phyloP scores from a whole-genome alignment of 2,113 vertebrate species.

The Paradoxurus hermaphroditus region DNA sequence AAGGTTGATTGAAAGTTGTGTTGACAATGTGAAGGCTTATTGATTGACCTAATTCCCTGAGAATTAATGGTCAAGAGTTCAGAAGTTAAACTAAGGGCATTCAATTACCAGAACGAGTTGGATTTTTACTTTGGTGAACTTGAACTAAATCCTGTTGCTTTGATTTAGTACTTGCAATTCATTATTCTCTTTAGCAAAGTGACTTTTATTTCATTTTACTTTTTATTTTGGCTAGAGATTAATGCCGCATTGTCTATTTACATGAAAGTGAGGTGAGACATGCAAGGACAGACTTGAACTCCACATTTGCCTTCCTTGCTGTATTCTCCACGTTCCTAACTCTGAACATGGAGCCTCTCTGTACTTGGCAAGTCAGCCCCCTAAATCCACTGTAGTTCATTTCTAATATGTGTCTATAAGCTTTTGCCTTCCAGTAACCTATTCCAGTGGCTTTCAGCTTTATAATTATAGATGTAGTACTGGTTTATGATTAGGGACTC shows the following conservation, averaged over 20 bases:
- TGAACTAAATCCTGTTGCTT: neutral
- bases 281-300: neutral
- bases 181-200: neutral
- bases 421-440: neutral
- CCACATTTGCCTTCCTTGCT: too few relatives aligned
- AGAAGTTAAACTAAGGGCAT: neutral
- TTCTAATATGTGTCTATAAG: neutral
- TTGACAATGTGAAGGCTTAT: neutral
- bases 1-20: neutral
- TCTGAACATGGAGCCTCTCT: neutral
- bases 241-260: neutral
- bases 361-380: neutral
- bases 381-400: too few relatives aligned
- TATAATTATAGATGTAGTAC: neutral
- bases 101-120: neutral
- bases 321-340: accelerated
- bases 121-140: neutral
- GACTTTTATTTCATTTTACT: neutral
- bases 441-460: neutral
- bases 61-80: neutral
- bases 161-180: neutral
- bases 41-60: neutral
- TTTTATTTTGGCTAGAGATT: neutral
- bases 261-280: neutral
- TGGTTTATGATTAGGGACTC: neutral